Percentiles rank a stretch among this genome's conserved stretches.
These are phyloP conservation scores for Buathra laborator DNA, from an alignment of 2,888 invertebrate species.

Conservation along the genomic window DNA sequence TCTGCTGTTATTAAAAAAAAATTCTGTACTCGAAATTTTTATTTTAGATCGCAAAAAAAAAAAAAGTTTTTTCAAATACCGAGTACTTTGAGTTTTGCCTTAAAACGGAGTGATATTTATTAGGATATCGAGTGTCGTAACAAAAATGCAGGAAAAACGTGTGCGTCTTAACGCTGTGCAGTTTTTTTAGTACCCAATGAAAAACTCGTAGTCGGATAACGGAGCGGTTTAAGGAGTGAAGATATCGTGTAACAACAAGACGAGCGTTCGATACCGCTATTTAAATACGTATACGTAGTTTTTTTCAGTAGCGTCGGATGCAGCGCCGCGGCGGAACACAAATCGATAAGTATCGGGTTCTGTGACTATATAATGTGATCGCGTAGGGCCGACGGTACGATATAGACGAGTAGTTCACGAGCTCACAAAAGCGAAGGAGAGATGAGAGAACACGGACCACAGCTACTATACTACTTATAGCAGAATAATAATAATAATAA, in stretches of 20 bases:
- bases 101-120: too few species aligned
- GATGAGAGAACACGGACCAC: not conserved
- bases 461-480: not conserved
- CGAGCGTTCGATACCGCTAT: not conserved
- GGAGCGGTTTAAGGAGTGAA: not conserved
- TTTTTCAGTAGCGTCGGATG: not conserved
- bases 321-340: not conserved
- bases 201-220: not conserved
- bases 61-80: too few species aligned
- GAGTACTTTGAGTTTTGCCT: too few species aligned
- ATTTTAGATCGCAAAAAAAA: too few species aligned
- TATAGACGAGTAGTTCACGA: not conserved
- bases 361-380: not conserved
- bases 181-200: too few species aligned
- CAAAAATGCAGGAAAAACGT: too few species aligned
- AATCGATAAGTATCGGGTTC: not conserved
- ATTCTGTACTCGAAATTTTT: too few species aligned
- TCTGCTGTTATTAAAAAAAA: too few species aligned
- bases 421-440: not conserved
- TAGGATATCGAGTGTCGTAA: too few species aligned
- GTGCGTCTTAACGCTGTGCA: too few species aligned
- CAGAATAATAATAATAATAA: not conserved
- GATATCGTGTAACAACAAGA: not conserved
- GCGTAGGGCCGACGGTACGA: not conserved
- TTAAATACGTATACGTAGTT: not conserved